Percentiles rank a stretch among this genome's conserved stretches.
Conservation (phyloP, 2,113 vertebrate genomes). For the Platysternon megacephalum region DNA sequence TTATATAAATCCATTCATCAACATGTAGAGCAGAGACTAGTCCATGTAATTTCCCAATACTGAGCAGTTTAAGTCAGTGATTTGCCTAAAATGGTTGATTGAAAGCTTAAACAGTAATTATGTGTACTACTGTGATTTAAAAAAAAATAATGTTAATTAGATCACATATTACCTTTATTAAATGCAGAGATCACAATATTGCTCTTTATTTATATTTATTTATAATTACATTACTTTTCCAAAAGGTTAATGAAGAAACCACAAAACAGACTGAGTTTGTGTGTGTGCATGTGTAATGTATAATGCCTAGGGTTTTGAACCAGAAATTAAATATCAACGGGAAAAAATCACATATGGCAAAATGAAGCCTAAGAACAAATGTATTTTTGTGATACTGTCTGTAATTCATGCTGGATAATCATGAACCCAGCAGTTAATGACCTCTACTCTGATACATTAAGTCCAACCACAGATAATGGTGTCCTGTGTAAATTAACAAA, state of each 20-base stretch:
- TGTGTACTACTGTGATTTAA: conserved; percentile 32
- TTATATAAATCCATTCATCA: conserved; percentile 22
- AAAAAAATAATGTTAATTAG: conserved; percentile 12
- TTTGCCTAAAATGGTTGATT: conserved; percentile 19
- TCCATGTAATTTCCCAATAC: conserved; percentile 21
- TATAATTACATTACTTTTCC: conserved; percentile 53
- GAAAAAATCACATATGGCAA: conserved; percentile 65
- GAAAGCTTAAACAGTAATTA: conserved; percentile 51
- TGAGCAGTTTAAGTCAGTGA: conserved; percentile 2
- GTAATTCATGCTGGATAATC: conserved; percentile 83
- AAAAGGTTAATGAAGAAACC: conserved; percentile 15
- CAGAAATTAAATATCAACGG: conserved; percentile 74
- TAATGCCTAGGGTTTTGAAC: conserved; percentile 59
- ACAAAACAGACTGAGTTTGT: background rate
- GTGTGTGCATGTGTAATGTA: background rate
- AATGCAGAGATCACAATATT: conserved; percentile 20
- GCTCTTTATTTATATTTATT: conserved; percentile 57
- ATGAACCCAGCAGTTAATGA: conserved; percentile 87
- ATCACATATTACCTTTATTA: conserved; percentile 6
- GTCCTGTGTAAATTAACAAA: conserved; percentile 98
- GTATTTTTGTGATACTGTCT: conserved; percentile 79
- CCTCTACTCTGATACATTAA: conserved; percentile 87
- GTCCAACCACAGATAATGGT: conserved; percentile 88
- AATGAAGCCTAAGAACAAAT: conserved; percentile 75
- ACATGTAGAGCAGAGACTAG: conserved; percentile 5